Base-by-base conservation (phyloP, 1,140 invertebrate species). In the Drosophila triauraria region DNA sequence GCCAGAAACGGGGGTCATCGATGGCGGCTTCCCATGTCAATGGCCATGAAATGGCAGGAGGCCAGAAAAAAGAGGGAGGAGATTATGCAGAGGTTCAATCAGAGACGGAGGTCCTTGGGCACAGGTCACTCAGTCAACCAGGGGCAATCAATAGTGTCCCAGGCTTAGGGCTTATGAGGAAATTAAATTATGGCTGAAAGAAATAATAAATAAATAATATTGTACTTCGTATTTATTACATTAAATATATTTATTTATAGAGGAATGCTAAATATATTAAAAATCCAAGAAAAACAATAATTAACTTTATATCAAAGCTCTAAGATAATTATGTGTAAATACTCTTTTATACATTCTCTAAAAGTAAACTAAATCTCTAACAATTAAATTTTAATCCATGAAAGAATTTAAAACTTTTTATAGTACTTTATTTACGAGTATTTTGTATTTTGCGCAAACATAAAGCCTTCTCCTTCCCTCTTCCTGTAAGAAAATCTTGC, bases 11-110 rank as follows among this genome's bases (percentile, higher is more conserved):
- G 53, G 56, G 53, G 61, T 56, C 80, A 78, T 65, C 48, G 67
- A 60, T 60, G 57, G 79, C 47, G 50, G 57, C 3, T 50, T 42
- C 42, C 75, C 71, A 75, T 82, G 69, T 58, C 53, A 71, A 54
- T 57, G 56, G 44, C 71, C 60, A 50, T 75, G 60, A 57, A 38
- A 65, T n/a, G 59, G 38, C 44, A 42, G 48, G 23, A 15, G 51
- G 27, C 27, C 27, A 64, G 40, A 38, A 58, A n/a, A 62, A 42
- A 27, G 23, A 4, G 27, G 17, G n/a, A 17, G 53, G 15, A 40
- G 61, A 50, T 67, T 48, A 42, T 46, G 32, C 3, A 8, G 53
- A 10, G 51, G 23, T 50, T 70, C 53, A n/a, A n/a, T n/a, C n/a
- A 57, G 43, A 42, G 57, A 47, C 30, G 32, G 54, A 38, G 44